These are phyloP conservation scores for Lacerta viridis DNA, from an alignment of 2,797 vertebrate genomes.

Conservation along the genomic window DNA sequence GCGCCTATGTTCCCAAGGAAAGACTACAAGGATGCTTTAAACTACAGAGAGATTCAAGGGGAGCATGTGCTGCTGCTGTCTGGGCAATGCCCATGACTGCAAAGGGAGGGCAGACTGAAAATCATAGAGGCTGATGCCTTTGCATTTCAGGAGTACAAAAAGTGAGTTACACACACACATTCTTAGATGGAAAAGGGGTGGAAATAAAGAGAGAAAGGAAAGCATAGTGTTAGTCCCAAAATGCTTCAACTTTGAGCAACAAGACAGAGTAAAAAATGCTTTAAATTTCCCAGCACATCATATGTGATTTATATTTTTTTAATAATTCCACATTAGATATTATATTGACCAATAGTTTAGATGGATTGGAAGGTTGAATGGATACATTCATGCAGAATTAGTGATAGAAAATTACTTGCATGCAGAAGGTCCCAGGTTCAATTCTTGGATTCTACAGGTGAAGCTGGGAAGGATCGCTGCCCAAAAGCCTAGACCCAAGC, in stretches of 20 bases:
- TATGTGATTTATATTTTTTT: not conserved
- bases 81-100: not conserved
- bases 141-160: conserved; percentile 15
- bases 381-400: not conserved
- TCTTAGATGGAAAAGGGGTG: accelerated
- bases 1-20: conserved; percentile 27
- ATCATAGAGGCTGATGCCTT: conserved; percentile 26
- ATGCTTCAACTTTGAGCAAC: too few relatives aligned
- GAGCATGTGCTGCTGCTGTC: not conserved
- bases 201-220: too few relatives aligned
- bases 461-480: too few relatives aligned
- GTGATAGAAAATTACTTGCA: not conserved
- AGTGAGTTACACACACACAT: conserved; percentile 36
- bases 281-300: not conserved
- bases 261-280: not conserved
- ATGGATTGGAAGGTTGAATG: not conserved
- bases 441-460: too few relatives aligned
- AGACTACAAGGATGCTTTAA: conserved; percentile 12
- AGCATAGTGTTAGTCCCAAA: too few relatives aligned
- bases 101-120: conserved; percentile 22
- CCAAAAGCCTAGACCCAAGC: too few relatives aligned
- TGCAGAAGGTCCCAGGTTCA: too few relatives aligned
- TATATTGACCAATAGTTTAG: not conserved
- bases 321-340: not conserved
- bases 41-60: not conserved